Base-by-base conservation (phyloP, 2,888 invertebrate species). In the Sarcophaga carnaria region DNA sequence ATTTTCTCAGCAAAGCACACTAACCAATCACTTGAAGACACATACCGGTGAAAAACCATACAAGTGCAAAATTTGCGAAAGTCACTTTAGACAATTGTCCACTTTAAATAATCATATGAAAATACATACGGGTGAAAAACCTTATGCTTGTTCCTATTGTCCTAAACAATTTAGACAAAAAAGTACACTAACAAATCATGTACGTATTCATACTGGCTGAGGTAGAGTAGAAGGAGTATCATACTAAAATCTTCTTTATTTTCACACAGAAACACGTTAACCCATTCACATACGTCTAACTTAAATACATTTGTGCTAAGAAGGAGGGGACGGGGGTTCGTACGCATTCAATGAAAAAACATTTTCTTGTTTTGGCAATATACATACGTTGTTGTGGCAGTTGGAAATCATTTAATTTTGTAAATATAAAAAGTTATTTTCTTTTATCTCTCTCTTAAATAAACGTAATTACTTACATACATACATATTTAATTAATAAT, bases 61-160 rank as follows among this genome's bases (percentile, higher is more conserved):
- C 88, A 92, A 91, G 85, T 92, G 92, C 88, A 92, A 92, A 90
- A 91, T 91, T 88, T 92, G 92, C 88, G 92, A 92, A 78, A 91
- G 92, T 70, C 90, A 90, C 85, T 92, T 92, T 88, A 91, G 92
- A 85, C 92, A 92, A 87, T 90, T 92, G 87, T 92, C 92, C 82
- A 92, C 92, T 88, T 89, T 92, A 78, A 92, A 92, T 86, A 92
- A 92, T 80, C 92, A 92, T 88, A 91, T 92, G 91, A 92, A 92
- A 90, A 92, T 92, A 88, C 92, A 92, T 81, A 92, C 92, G 83
- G 92, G 92, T 76, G 92, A 92, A 88, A 92, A 92, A 90, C 92
- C 92, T 83, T 92, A 91, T 86, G 91, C 90, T 90, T 92, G 92
- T 92, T 92, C 92, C 92, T 92, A 91, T 89, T 92, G 92, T 88